These are phyloP conservation scores for Chaitophorus viminalis DNA, from an alignment of 2,888 invertebrate species.

Conservation along the genomic window DNA sequence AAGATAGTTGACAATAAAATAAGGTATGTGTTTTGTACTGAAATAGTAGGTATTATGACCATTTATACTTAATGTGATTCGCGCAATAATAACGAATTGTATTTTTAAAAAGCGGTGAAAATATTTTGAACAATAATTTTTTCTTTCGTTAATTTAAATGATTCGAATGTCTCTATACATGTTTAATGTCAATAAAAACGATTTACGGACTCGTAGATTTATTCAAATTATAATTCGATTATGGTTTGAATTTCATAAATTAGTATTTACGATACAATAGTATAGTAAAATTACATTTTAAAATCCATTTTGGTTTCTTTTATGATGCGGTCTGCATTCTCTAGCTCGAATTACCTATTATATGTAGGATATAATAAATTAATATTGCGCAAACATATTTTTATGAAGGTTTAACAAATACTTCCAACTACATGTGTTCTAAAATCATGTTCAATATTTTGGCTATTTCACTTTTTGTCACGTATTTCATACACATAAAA, in stretches of 20 bases:
- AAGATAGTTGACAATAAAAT: conserved; percentile 10
- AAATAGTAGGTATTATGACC: background rate
- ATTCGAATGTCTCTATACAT: too few species aligned
- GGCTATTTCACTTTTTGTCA: conserved; percentile 21
- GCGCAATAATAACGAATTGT: background rate
- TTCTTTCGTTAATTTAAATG: too few species aligned
- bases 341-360: background rate
- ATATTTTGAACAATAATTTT: too few species aligned
- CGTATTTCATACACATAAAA: conserved; percentile 1
- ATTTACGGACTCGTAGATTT: too few species aligned
- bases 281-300: background rate
- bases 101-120: too few species aligned
- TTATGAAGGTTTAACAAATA: background rate
- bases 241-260: too few species aligned
- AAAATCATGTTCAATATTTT: background rate
- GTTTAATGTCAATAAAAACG: too few species aligned
- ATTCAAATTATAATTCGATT: too few species aligned
- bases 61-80: background rate
- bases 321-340: background rate
- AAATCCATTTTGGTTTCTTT: background rate
- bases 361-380: background rate
- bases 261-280: too few species aligned
- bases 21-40: background rate
- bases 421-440: background rate
- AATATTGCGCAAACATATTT: too few species aligned